Base-by-base conservation (phyloP, 1,140 invertebrate genomes). In the Hyles euphorbiae region DNA sequence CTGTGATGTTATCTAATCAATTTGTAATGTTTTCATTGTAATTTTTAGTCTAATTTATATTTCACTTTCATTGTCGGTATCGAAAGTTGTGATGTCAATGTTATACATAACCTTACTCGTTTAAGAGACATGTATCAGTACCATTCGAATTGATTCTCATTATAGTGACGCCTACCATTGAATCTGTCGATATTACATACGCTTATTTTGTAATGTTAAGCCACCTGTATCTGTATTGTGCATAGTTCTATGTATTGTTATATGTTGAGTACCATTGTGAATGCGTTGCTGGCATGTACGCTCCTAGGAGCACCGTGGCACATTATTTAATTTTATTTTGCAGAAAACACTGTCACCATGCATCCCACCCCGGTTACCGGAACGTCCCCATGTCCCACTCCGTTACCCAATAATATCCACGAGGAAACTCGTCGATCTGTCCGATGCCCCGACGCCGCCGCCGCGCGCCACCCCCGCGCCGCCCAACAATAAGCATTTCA, bases 241-340 rank as follows among this genome's bases (percentile, higher is more conserved):
- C 61, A 63, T 66, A 46, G 36, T 56, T 56, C 11, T 36, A 46
- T 53, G 49, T 58, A 49, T 49, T 56, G 50, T 58, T 54, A 55
- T 65, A 53, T 67, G 63, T 67, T 22, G 58, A 59, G 59, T 68
- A 60, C 46, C 53, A 54, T 47, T 63, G 65, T 58, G 67, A 67
- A 70, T 66, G 71, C 63, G 61, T 67, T 55, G 56, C 58, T 47
- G 64, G 63, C 75, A 81, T 77, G 76, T 68, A 66, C 68, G 77
- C 71, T 74, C 72, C 48, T 74, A 78, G 74, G 73, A 68, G 78
- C 80, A 78, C 78, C 60, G 76, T 79, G 78, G 80, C 82, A 83
- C 82, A 83, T 83, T 76, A 84, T 84, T 71, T 61, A 68, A 77
- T 84, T 85, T 88, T 83, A 65, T 82, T 87, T 88, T 88, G 70